Conservation (phyloP, 53 echinoderm and acorn worm genomes). For the Crossaster papposus region DNA sequence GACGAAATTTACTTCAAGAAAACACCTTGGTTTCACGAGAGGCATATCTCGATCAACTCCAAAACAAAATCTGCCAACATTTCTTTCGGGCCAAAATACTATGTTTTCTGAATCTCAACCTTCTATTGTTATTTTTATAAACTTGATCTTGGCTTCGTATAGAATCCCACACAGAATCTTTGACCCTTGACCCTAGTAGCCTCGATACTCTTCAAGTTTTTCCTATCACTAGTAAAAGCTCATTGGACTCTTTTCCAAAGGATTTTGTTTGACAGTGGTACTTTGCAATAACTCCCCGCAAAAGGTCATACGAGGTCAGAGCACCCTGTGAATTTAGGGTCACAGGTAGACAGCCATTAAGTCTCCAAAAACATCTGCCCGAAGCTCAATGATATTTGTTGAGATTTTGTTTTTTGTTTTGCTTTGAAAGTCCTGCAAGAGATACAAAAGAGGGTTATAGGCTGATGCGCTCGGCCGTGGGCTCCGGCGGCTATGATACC, state of each 20-base stretch:
- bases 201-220: not conserved
- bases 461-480: not conserved
- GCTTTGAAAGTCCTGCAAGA: not conserved
- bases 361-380: slow-evolving; percentile 18
- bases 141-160: not conserved
- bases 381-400: not conserved
- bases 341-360: slow-evolving; percentile 45
- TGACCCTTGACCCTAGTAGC: not conserved
- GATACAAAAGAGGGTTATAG: slow-evolving; percentile 17
- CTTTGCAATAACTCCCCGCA: not conserved
- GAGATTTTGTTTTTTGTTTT: not conserved
- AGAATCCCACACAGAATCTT: not conserved
- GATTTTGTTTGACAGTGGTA: slow-evolving; percentile 1
- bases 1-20: no score
- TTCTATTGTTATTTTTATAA: not conserved
- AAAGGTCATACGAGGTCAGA: slow-evolving; percentile 49
- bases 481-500: not conserved
- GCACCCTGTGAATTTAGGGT: slow-evolving; percentile 44
- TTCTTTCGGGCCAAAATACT: not conserved
- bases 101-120: not conserved
- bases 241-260: not conserved
- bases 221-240: not conserved
- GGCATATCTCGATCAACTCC: not conserved
- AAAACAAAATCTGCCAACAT: not conserved
- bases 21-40: not conserved